phyloP scores from a whole-genome alignment of 2,888 invertebrate species.

The Drosophila mercatorum region DNA sequence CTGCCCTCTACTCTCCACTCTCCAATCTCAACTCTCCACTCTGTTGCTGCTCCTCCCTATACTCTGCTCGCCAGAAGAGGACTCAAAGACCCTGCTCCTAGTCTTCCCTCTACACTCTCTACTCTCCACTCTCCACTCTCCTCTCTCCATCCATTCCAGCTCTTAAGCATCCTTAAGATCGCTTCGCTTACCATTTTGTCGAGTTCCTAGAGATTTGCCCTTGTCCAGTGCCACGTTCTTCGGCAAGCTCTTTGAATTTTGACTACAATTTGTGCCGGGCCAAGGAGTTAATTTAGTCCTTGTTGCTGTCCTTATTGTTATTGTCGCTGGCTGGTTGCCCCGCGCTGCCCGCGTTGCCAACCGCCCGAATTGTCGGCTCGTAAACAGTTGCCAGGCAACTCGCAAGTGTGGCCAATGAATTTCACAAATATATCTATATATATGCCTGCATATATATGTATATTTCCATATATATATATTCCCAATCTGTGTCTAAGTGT shows the following conservation, averaged over 20 bases:
- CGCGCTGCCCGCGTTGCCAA: slow-evolving; percentile 10
- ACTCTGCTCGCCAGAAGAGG: too few relatives aligned
- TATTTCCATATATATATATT: neutral
- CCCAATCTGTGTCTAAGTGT: slow-evolving; percentile 34
- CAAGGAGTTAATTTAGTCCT: neutral
- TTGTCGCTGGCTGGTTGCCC: slow-evolving; percentile 21
- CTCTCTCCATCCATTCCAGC: neutral
- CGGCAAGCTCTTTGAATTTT: slow-evolving; percentile 21
- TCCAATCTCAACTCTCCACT: too few relatives aligned
- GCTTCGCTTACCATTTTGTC: slow-evolving; percentile 41
- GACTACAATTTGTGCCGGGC: slow-evolving; percentile 9
- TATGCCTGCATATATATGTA: neutral
- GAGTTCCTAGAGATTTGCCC: neutral
- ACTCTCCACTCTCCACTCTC: neutral
- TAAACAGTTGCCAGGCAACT: slow-evolving; percentile 38
- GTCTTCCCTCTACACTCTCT: too few relatives aligned
- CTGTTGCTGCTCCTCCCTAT: too few relatives aligned
- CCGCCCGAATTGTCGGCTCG: slow-evolving; percentile 8
- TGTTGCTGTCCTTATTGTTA: slow-evolving; percentile 2
- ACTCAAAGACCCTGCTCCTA: too few relatives aligned
- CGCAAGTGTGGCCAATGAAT: slow-evolving; percentile 14
- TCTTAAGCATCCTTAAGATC: neutral
- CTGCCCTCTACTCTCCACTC: too few relatives aligned
- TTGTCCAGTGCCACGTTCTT: neutral
- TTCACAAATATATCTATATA: slow-evolving; percentile 6